Evolutionary conservation across 2,113 vertebrate genomes (phyloP), one percentile per base, ranked within the genome.

Genomic region (Ammodramus savannarum): DNA sequence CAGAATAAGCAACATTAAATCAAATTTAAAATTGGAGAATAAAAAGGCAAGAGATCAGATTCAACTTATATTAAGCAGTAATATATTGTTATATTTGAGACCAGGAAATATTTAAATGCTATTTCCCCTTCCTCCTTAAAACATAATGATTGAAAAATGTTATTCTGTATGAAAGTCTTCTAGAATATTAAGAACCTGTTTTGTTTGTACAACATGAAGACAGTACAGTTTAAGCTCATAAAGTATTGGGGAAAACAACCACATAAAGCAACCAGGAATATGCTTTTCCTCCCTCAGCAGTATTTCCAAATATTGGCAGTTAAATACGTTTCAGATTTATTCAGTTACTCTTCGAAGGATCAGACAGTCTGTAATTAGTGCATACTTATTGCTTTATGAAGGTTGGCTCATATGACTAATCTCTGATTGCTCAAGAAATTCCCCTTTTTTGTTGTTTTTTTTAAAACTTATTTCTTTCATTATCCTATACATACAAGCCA

Each of bases 171-270:
- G 25, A 13, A 69, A 95, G 41, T 59, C 88, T 81, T 91, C 54
- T 51, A 96, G 94, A 95, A 85, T 96, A 96, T 67, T 91, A 96
- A 94, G 48, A 95, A 81, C 15, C 85, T 88, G 80, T 91, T 94
- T 79, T 96, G 72, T 85, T 94, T 6, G 8, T 92, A 82, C 38
- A 96, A 78, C 57, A 72, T 48, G 59, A 95, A 95, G 78, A 58
- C 43, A 68, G 89, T 31, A 81, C 67, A 85, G 83, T 92, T 96
- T 96, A 93, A 95, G 63, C 85, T 94, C 95, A 62, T 91, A 94
- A 32, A 75, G 52, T 82, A 79, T 2, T 54, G 46, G 29, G 34
- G 29, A 46, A 29, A 71, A 89, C 83, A 81, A 87, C 16, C 44
- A 82, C 52, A 94, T 85, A 96, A 95, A 89, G 41, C 78, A 94